Base-by-base conservation (phyloP, 2,888 invertebrate genomes). In the Eilema depressum region DNA sequence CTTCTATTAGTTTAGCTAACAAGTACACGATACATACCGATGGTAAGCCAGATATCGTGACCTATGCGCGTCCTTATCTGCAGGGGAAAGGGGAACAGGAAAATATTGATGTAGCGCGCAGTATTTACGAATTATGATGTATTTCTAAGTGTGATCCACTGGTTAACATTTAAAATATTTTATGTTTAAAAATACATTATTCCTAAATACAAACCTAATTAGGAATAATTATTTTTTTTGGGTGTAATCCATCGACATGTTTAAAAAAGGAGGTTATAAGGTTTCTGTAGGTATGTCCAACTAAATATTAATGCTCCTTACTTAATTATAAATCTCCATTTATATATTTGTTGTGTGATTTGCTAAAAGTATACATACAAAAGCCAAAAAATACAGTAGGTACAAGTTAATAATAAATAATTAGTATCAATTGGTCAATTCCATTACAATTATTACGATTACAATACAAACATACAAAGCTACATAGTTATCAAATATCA, bases 361-460 rank as follows among this genome's bases (percentile, higher is more conserved):
- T 47, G 20, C n/a, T 37, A 25, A 37, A 41, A 63, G 17, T 23
- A 63, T 63, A 63, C 17, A 12, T 25, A 7, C 8, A 23, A n/a
- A 12, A 33, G 47, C 28, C 47, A 20, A 64, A 12, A 65, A 56
- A 56, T 56, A 60, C 28, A 66, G 20, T n/a, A n/a, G n/a, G n/a
- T 53, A 61, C 0, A 10, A 20, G 23, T 74, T 75, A 81, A 56
- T 30, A 69, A 70, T 28, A 41, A 69, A 70, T 28, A 41, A 63
- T 26, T 47, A 65, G 23, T 65, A 3, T 65, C 30, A 74, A 81
- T 81, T 81, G 81, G 82, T 80, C 80, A 70, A 79, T 77, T 78
- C 68, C 63, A 77, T 72, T 75, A 77, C 61, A 66, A 37, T 71
- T 60, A 61, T 20, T 69, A 33, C 14, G 23, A 56, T 28, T 69